These are phyloP conservation scores for Tokudaia tokunoshimensis DNA, from an alignment of 2,797 vertebrate species.

Conservation along the genomic window DNA sequence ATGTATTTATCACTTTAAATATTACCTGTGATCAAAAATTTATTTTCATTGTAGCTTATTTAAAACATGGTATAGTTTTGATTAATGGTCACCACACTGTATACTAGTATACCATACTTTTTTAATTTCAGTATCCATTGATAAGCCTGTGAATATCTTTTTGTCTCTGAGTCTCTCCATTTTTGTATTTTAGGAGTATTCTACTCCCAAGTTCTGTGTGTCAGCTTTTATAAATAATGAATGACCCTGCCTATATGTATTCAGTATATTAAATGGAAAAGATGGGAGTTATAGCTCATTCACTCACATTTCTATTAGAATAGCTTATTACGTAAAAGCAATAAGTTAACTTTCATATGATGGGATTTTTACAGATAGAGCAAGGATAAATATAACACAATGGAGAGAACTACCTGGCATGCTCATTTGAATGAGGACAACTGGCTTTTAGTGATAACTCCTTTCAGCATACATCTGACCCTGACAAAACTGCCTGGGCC, in stretches of 20 bases:
- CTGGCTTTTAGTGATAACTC: neutral
- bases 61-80: neutral
- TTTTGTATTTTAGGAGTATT: neutral
- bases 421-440: neutral
- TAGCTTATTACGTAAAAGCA: conserved; percentile 40
- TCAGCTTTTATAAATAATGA: neutral
- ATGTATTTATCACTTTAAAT: neutral
- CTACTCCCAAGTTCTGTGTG: neutral
- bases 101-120: neutral
- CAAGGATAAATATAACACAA: neutral
- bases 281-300: neutral
- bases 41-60: neutral
- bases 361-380: neutral
- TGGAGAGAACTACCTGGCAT: neutral
- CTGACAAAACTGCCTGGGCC: neutral
- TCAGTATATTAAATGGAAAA: conserved; percentile 34
- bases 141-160: neutral
- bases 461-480: neutral
- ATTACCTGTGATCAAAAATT: neutral
- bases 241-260: neutral
- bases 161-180: neutral
- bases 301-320: neutral
- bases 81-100: neutral
- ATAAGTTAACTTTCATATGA: neutral
- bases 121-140: neutral